These are phyloP conservation scores for Amiota communis DNA, from an alignment of 2,888 invertebrate genomes.

Conservation along the genomic window DNA sequence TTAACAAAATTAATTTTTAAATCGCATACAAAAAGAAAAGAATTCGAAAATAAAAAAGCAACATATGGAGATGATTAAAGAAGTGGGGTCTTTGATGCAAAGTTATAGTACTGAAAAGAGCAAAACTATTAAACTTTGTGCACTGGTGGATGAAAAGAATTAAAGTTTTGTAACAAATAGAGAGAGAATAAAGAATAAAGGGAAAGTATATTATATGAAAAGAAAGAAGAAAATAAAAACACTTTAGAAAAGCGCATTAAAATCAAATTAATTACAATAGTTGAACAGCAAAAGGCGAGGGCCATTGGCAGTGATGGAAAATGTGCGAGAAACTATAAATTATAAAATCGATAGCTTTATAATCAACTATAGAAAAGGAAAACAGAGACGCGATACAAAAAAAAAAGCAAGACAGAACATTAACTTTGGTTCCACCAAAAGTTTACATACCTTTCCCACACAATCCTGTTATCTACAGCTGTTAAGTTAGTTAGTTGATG, in stretches of 20 bases:
- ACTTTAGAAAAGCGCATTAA: conserved; percentile 57
- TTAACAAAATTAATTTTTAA: conserved; percentile 70
- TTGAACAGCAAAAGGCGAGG: conserved; percentile 44
- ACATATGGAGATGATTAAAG: background rate
- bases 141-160: conserved; percentile 45
- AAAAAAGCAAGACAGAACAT: conserved; percentile 20
- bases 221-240: background rate
- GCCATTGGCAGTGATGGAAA: background rate
- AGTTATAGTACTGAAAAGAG: conserved; percentile 11
- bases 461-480: too few species aligned
- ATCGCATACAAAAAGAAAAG: conserved; percentile 47
- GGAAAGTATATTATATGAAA: too few species aligned
- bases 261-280: conserved; percentile 62
- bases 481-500: too few species aligned
- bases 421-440: too few species aligned
- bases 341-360: conserved; percentile 58
- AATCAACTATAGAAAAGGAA: conserved; percentile 17
- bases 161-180: conserved; percentile 52
- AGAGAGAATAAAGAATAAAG: conserved; percentile 5
- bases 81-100: background rate
- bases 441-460: too few species aligned
- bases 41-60: background rate
- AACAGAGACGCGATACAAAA: background rate
- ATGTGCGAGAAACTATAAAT: conserved; percentile 49
- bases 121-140: conserved; percentile 24